Conservation (phyloP, 2,888 invertebrate genomes). For the Caenorhabditis zanzibari region DNA sequence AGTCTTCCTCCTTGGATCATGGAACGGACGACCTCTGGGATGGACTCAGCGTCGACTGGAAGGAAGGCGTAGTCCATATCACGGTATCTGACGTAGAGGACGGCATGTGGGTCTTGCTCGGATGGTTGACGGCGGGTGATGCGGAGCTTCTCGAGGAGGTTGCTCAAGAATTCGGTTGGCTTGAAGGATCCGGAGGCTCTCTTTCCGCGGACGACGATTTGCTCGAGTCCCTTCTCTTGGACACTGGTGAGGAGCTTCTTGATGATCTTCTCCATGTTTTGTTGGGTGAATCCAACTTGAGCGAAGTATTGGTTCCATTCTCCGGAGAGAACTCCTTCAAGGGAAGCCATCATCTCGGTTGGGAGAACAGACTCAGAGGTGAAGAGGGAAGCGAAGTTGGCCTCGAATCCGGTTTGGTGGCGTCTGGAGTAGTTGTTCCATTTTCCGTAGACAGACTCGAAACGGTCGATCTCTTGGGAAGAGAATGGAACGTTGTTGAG, state of each 20-base stretch:
- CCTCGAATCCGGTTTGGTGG: slow-evolving; percentile 66
- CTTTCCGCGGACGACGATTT: slow-evolving; percentile 73
- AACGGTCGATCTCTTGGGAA: slow-evolving; percentile 56
- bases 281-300: slow-evolving; percentile 71
- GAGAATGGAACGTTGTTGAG: slow-evolving; percentile 72
- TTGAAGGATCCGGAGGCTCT: slow-evolving; percentile 66
- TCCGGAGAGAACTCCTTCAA: slow-evolving; percentile 77
- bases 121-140: slow-evolving; percentile 67
- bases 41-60: slow-evolving; percentile 75
- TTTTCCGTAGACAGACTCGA: slow-evolving; percentile 67
- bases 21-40: slow-evolving; percentile 84
- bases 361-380: slow-evolving; percentile 76
- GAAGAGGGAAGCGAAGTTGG: slow-evolving; percentile 74
- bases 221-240: slow-evolving; percentile 69
- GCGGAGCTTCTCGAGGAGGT: slow-evolving; percentile 66
- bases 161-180: slow-evolving; percentile 67
- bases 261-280: slow-evolving; percentile 72
- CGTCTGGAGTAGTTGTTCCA: slow-evolving; percentile 70
- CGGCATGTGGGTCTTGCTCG: slow-evolving; percentile 67
- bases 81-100: slow-evolving; percentile 73
- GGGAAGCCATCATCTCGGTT: slow-evolving; percentile 72
- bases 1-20: slow-evolving; percentile 70
- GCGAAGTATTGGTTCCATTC: slow-evolving; percentile 72
- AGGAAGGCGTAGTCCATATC: slow-evolving; percentile 80
- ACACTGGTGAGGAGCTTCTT: slow-evolving; percentile 61